Base-by-base conservation (phyloP, 2,797 vertebrate species). In the Rhyacichthys aspro region DNA sequence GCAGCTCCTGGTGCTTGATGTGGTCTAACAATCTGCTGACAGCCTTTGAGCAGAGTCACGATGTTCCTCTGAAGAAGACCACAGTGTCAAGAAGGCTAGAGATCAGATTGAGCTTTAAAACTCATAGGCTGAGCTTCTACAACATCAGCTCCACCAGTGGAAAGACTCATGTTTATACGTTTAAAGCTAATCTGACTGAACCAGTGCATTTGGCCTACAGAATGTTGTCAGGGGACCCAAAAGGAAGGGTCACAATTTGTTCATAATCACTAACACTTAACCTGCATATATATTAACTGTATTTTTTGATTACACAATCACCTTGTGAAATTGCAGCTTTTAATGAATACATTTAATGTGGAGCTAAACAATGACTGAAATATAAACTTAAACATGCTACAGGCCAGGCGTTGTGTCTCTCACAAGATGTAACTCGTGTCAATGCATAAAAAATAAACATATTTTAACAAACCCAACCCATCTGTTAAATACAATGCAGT, bases 201-300 rank as follows among this genome's bases (percentile, higher is more conserved):
- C 92, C 90, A 2, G 88, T 93, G 33, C 86, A 88, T 63, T 54
- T 92, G 36, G 92, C 88, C 11, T 88, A 92, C 47, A 89, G 92
- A 68, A 93, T 93, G 90, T 85, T 92, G 80, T 87, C 91, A 36
- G 90, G 90, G n/a, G 65, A 85, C 14, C 85, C 91, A 9, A 91
- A 90, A 67, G 89, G 74, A 44, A 64, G 68, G 15, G 80, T 83
- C 56, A 87, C 87, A 7, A n/a, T 94, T 59, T 61, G 42, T 52
- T 89, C 76, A 36, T 86, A 78, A 81, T n/a, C n/a, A n/a, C n/a
- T n/a, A 47, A 11, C 1, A 33, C 8, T 28, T 2, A 28, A 6
- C 23, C 7, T 33, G 18, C 7, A 46, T 12, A 23, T 28, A 28
- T 28, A 28, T 28, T 6, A 28, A 28, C 23, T 28, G 23, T 28